phyloP scores from a whole-genome alignment of 2,888 invertebrate genomes.

The Tubulanus polymorphus region DNA sequence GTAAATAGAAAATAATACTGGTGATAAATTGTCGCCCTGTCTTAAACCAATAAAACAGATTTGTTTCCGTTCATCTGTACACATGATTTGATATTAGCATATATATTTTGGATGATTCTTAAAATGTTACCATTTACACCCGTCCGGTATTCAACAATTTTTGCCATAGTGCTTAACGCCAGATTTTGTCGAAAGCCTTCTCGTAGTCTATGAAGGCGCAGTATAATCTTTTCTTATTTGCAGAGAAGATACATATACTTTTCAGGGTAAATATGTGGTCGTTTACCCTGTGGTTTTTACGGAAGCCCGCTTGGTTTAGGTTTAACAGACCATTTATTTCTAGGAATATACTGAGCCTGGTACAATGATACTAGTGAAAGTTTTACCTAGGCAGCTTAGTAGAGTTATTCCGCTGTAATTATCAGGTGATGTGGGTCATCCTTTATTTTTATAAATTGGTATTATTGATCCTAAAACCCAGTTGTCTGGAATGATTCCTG shows the following conservation, averaged over 20 bases:
- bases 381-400: too few relatives aligned
- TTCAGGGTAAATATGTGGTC: not conserved
- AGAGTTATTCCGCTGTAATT: too few relatives aligned
- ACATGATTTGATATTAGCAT: not conserved
- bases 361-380: too few relatives aligned
- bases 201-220: slow-evolving; percentile 2
- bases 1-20: not conserved
- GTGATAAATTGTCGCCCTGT: too few relatives aligned
- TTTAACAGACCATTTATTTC: too few relatives aligned
- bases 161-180: not conserved
- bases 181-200: slow-evolving; percentile 5
- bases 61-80: not conserved
- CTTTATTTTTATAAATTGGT: too few relatives aligned
- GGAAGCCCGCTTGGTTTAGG: not conserved
- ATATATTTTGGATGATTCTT: not conserved
- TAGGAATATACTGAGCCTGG: too few relatives aligned
- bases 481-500: too few relatives aligned
- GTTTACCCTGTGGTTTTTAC: not conserved
- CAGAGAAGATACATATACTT: not conserved
- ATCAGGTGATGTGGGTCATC: too few relatives aligned
- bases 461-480: too few relatives aligned
- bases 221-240: not conserved
- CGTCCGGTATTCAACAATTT: slow-evolving; percentile 1
- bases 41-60: too few relatives aligned
- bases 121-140: slow-evolving; percentile 1